Percentiles rank a stretch among this genome's conserved stretches.
These are phyloP conservation scores for Drosophila kambysellisi DNA, from an alignment of 2,888 invertebrate species.

Conservation along the genomic window DNA sequence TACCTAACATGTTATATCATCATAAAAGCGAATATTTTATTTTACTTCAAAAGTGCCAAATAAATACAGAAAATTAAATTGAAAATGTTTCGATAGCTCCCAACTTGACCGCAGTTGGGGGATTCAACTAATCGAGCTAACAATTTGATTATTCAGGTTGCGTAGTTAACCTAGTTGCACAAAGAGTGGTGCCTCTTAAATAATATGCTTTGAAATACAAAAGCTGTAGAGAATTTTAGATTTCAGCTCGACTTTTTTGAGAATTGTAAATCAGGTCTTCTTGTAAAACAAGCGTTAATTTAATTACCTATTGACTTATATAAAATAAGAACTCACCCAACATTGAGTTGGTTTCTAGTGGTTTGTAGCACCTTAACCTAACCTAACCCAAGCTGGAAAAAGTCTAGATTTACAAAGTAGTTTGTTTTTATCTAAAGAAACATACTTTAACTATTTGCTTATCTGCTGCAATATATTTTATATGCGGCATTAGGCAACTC, in stretches of 20 bases:
- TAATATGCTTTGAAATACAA: neutral
- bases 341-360: neutral
- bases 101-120: neutral
- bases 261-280: neutral
- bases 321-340: neutral
- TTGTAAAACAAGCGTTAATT: neutral
- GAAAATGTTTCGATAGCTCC: neutral
- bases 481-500: neutral
- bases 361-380: neutral
- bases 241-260: neutral
- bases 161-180: neutral
- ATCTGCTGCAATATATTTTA: neutral
- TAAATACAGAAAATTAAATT: no score
- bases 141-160: neutral
- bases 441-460: no score
- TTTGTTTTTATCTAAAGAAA: no score
- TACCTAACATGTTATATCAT: neutral
- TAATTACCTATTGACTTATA: neutral
- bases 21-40: neutral
- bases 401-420: no score
- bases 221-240: neutral
- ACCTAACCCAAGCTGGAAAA: no score
- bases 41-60: neutral
- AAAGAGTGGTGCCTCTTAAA: neutral
- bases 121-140: neutral